Evolutionary conservation across 2,113 vertebrate species (phyloP), one percentile per base, ranked within the genome.

Genomic region (Gambusia affinis): DNA sequence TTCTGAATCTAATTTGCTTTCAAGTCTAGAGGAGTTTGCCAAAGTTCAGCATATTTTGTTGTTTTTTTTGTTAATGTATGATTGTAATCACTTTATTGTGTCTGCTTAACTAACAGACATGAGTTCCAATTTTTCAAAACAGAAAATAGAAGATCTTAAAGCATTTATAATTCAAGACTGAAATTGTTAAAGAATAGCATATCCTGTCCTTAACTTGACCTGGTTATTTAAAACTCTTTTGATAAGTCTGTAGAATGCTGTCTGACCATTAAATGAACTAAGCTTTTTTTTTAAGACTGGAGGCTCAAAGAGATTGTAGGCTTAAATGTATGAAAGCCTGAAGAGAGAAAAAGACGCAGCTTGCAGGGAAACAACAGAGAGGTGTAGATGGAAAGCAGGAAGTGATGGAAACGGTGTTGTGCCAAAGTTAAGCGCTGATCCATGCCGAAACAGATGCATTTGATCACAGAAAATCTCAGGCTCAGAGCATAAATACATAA

Each of bases 401-500:
- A 63, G 76, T 68, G 73, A 84, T 83, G 73, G 78, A 85, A 80
- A 85, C 84, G 82, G 80, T 85, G 87, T 67, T 61, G 84, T 88
- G 92, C 90, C 91, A 91, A 90, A 90, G 83, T 85, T 87, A 80
- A 73, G 79, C 87, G 77, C 81, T 85, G 89, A 92, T 93, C 90
- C 91, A 78, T 87, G 75, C 84, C 72, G 82, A 91, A 93, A 91
- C 84, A 89, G 89, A 88, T 93, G 88, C 89, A 92, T 93, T 87
- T 92, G 90, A 93, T 93, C 89, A 90, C 85, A 87, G 90, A 81
- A 85, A 89, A 94, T 93, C 91, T 90, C 75, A 14, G 83, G 90
- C 86, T 91, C 79, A 80, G 85, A 92, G 92, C 88, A 91, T 93
- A 91, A 94, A 94, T 93, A 91, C 91, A 94, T 92, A 91, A 93